Evolutionary conservation across 2,888 invertebrate genomes (phyloP), one percentile per base, ranked within the genome.

Genomic region (Acanthosepion lycidas): DNA sequence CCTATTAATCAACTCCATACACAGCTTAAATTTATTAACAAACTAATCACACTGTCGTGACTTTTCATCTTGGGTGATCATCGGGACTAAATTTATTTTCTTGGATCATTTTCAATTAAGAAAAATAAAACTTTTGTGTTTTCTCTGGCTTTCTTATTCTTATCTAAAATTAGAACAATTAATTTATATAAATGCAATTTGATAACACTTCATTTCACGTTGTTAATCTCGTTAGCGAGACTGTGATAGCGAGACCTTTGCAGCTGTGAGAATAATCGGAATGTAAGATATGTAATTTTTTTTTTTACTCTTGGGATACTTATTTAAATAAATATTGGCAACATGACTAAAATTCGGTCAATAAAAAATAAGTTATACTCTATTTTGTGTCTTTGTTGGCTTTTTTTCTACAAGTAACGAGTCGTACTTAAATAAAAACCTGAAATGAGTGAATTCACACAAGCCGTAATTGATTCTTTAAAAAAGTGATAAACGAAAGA

Each of bases 151-250:
- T n/a, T 78, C 2, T n/a, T 78, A 78, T 78, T n/a, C n/a, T n/a
- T n/a, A n/a, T 78, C 78, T 78, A 78, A 78, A 78, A n/a, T 78
- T 78, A 78, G 78, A n/a, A n/a, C n/a, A 78, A 78, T 78, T 78
- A 78, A 23, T 18, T 78, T 33, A 78, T 78, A 33, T 78, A n/a
- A 78, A 78, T 15, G 78, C 78, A 78, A 78, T 78, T 78, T 78
- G 78, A 33, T 78, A 78, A 78, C 78, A 78, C 12, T 78, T 78
- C n/a, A n/a, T 12, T 78, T 78, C n/a, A 15, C 78, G 78, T 78
- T n/a, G 78, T 33, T 78, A 78, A 78, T 78, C n/a, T 78, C 78
- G 78, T 78, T 78, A 78, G n/a, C n/a, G 78, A 78, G 78, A 78
- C n/a, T n/a, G n/a, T 33, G 78, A 78, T n/a, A 33, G n/a, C n/a